These are phyloP conservation scores for Lucinisca nassula DNA, from an alignment of 2,888 invertebrate genomes.

Conservation along the genomic window DNA sequence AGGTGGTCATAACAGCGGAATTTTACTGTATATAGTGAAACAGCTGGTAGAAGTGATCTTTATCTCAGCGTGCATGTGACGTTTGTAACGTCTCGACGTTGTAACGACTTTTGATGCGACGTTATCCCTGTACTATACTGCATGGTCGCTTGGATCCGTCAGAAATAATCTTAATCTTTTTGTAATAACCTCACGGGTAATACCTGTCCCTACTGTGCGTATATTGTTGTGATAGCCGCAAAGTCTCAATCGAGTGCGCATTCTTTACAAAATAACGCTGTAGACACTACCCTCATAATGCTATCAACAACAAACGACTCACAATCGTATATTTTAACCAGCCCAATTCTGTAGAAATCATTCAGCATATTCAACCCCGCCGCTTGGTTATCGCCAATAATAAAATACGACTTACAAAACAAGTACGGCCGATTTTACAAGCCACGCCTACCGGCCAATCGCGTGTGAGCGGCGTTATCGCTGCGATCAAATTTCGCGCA, in stretches of 20 bases:
- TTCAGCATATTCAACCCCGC: not conserved
- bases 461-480: slow-evolving; percentile 33
- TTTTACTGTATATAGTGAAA: too few relatives aligned
- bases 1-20: too few relatives aligned
- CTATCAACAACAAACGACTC: slow-evolving; percentile 30
- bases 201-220: slow-evolving; percentile 31
- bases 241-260: not conserved
- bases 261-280: not conserved
- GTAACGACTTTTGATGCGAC: too few relatives aligned
- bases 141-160: too few relatives aligned
- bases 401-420: not conserved
- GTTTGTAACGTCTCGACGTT: too few relatives aligned
- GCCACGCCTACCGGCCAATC: slow-evolving; percentile 63
- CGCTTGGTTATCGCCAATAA: not conserved
- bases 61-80: too few relatives aligned
- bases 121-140: too few relatives aligned
- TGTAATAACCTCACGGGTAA: slow-evolving; percentile 28
- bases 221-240: slow-evolving; percentile 32
- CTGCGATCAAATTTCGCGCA: slow-evolving; percentile 58
- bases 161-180: slow-evolving; percentile 36
- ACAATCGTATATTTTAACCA: slow-evolving; percentile 19
- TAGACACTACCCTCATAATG: slow-evolving; percentile 29
- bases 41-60: too few relatives aligned
- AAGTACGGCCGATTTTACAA: not conserved
- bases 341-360: not conserved